Conservation (phyloP, 2,888 invertebrate species). For the Lamellibrachia satsuma region DNA sequence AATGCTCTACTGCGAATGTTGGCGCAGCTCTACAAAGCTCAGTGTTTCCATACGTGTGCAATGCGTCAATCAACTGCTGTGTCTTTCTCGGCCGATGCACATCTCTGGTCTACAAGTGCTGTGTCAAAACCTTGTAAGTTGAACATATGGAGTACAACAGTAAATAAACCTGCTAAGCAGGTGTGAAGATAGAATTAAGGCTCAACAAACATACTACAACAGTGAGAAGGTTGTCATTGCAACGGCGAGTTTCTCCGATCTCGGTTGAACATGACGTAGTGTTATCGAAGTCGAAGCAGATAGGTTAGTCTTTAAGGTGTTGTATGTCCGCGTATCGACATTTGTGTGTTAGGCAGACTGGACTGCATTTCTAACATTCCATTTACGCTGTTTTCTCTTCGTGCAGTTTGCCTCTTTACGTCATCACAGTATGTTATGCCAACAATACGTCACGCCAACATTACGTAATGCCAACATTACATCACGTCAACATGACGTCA, state of each 20-base stretch:
- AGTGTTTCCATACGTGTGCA: not conserved
- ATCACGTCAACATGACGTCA: too few species aligned
- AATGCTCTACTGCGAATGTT: not conserved
- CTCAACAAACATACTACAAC: not conserved
- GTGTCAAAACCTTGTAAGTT: not conserved
- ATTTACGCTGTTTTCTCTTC: not conserved
- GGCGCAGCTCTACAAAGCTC: not conserved
- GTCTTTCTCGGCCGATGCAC: not conserved
- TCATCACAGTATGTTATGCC: not conserved
- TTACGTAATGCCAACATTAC: too few species aligned
- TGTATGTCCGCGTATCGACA: not conserved
- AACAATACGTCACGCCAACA: too few species aligned
- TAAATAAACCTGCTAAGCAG: not conserved
- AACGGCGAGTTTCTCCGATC: not conserved
- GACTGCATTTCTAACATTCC: constrained; percentile 4
- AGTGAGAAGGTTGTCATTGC: not conserved
- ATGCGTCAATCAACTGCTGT: not conserved
- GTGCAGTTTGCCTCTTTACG: not conserved
- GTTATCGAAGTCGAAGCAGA: not conserved
- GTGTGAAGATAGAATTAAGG: not conserved
- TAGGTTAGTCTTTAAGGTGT: not conserved
- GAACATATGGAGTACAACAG: too few species aligned
- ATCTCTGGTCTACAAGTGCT: not conserved
- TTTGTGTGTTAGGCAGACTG: not conserved
- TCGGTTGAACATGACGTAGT: not conserved